phyloP scores from a whole-genome alignment of 2,113 vertebrate genomes.

The Heterotilapia buettikoferi region DNA sequence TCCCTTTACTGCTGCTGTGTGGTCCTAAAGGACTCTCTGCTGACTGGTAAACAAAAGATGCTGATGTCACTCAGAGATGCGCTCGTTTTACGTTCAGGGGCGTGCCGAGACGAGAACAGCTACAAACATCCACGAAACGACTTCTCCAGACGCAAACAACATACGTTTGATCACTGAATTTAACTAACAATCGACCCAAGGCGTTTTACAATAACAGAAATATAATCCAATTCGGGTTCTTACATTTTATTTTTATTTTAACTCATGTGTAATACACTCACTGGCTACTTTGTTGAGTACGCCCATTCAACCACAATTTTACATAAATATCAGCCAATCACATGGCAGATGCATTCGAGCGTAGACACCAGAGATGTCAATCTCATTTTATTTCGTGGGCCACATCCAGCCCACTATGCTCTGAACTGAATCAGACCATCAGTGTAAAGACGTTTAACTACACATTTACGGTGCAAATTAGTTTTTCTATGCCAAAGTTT shows the following conservation, averaged over 20 bases:
- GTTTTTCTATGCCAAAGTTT: neutral
- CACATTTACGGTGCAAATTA: neutral
- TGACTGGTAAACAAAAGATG: conserved; percentile 21
- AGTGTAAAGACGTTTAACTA: neutral
- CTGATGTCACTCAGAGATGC: conserved; percentile 6
- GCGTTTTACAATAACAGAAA: neutral
- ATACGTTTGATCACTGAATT: neutral
- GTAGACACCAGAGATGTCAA: neutral
- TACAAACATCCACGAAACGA: neutral
- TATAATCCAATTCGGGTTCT: neutral
- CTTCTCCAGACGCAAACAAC: neutral
- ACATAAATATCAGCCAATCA: neutral
- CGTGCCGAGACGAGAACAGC: neutral
- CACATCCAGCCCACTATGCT: neutral
- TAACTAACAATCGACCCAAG: neutral
- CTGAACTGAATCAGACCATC: neutral
- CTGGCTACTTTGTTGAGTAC: neutral
- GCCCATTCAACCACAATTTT: neutral
- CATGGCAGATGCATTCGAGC: neutral
- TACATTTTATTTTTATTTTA: neutral
- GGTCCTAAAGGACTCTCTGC: too few species aligned
- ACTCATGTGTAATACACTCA: neutral
- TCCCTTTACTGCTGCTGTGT: neutral
- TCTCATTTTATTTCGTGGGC: neutral
- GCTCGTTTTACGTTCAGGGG: neutral